Conservation (phyloP, 1,140 invertebrate species). For the Metopolophium dirhodum region DNA sequence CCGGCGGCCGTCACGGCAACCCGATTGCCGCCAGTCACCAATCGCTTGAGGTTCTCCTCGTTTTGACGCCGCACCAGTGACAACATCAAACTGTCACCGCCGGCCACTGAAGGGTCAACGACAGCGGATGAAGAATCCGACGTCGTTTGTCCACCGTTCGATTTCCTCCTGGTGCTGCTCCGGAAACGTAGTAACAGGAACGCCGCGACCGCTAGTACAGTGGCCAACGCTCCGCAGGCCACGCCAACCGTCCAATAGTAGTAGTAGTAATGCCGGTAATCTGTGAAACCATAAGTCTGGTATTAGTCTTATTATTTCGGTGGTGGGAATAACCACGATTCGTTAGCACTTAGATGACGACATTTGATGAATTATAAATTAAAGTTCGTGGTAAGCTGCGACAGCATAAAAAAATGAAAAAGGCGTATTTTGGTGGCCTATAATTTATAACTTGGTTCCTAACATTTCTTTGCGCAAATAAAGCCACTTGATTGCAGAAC, state of each 20-base stretch:
- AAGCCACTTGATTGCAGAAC: too few relatives aligned
- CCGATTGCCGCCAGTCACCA: background rate
- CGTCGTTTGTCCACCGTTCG: background rate
- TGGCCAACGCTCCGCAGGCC: constrained; percentile 37
- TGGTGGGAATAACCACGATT: background rate
- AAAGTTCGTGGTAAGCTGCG: too few relatives aligned
- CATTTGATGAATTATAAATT: too few relatives aligned
- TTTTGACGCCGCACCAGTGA: constrained; percentile 37
- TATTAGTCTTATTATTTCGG: background rate
- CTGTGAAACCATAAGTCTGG: background rate
- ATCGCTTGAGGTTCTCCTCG: constrained; percentile 34
- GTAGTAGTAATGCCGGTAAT: constrained; percentile 1
- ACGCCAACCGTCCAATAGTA: constrained; percentile 51
- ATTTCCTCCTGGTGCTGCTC: background rate
- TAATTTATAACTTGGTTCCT: too few relatives aligned
- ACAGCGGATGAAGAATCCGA: background rate
- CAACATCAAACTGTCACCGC: constrained; percentile 23
- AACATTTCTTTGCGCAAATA: too few relatives aligned
- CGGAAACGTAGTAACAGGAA: constrained; percentile 39
- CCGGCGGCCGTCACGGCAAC: background rate
- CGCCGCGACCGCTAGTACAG: background rate
- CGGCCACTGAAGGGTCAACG: background rate
- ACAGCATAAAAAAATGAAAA: too few relatives aligned
- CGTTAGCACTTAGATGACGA: too few relatives aligned
- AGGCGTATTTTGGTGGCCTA: too few relatives aligned